Evolutionary conservation across 37 sponge, comb jelly and placozoan species (phyloP).

Genomic region (Bolinopsis microptera): DNA sequence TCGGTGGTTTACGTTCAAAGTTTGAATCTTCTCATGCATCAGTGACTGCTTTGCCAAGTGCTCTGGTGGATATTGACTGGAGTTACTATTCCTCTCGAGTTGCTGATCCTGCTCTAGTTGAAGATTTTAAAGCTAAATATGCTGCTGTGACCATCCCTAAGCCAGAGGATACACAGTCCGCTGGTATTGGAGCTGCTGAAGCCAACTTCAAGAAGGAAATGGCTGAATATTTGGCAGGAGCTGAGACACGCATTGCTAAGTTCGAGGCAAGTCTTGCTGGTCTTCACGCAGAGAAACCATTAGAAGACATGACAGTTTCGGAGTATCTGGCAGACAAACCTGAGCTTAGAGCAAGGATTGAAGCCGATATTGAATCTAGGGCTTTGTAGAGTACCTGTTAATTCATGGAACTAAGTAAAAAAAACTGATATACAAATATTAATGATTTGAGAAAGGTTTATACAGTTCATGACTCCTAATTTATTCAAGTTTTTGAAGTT

Average conservation of each 20-base stretch:
- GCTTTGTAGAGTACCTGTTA: background rate
- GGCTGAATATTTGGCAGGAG: slow-evolving; percentile 43
- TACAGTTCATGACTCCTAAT: no score
- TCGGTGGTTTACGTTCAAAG: slow-evolving; percentile 21
- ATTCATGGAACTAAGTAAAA: no score
- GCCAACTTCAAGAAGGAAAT: slow-evolving; percentile 42
- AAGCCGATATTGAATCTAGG: slow-evolving; percentile 40
- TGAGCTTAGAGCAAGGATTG: slow-evolving; percentile 38
- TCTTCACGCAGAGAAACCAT: slow-evolving; percentile 47
- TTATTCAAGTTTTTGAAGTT: no score
- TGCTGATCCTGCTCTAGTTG: slow-evolving; percentile 43
- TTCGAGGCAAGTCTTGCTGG: slow-evolving; percentile 62
- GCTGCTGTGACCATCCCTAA: slow-evolving; percentile 24
- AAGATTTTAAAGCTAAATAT: slow-evolving; percentile 53
- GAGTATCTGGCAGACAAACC: slow-evolving; percentile 64
- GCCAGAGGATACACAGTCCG: slow-evolving; percentile 1
- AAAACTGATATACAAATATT: no score
- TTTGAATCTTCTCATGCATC: slow-evolving; percentile 45
- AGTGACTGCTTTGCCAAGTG: slow-evolving; percentile 49
- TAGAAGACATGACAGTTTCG: slow-evolving; percentile 54
- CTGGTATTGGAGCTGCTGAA: slow-evolving; percentile 23
- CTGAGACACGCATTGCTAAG: slow-evolving; percentile 11
- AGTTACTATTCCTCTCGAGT: slow-evolving; percentile 32
- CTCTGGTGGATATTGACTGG: slow-evolving; percentile 54
- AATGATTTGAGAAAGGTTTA: no score